Base-by-base conservation (phyloP, 2,888 invertebrate genomes). In the Aleiodes alternator region DNA sequence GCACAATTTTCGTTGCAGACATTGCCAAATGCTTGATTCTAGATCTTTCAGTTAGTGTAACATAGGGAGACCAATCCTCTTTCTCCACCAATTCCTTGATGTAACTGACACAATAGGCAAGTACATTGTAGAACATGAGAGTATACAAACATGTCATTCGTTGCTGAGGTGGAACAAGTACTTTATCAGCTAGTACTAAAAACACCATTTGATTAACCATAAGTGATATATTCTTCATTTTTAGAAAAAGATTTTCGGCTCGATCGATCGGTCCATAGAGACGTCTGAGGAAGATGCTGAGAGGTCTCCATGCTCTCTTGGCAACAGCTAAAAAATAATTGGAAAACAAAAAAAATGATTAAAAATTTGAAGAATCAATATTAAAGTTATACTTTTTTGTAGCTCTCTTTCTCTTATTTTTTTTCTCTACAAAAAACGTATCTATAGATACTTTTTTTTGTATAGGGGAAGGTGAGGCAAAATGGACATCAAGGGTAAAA, bases 101-200 rank as follows among this genome's bases (percentile, higher is more conserved):
- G 90, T 95, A 95, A 81, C 93, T 92, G 11, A 95, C 93, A 83
- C 95, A 94, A 89, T 95, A 95, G 0, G 95, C 94, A 79, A 95
- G 91, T 7, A 95, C 95, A 88, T 95, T 95, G 91, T 95, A 95
- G 90, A 95, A 95, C 94, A 95, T 94, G 16, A 95, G 90, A 0
- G 95, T 94, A 89, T 95, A 95, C 31, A 95, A 91, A 57, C 93
- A 93, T 0, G 95, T 95, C 55, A 94, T 91, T 82, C 91, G 89
- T 80, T 90, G 86, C 83, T 90, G 69, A 82, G 87, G 81, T 81
- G 89, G 82, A 90, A 93, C 90, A 43, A 95, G 90, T 43, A 94
- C 91, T 31, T 93, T 91, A 84, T 95, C 95, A 85, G 94, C 94
- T 72, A 95, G 92, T 81, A 94, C 92, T 89, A 95, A 93, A 90